A percentile compares a stretch with the other conserved stretches of the same genome.
phyloP scores from a whole-genome alignment of 1,140 invertebrate genomes.

The Penaeus indicus region DNA sequence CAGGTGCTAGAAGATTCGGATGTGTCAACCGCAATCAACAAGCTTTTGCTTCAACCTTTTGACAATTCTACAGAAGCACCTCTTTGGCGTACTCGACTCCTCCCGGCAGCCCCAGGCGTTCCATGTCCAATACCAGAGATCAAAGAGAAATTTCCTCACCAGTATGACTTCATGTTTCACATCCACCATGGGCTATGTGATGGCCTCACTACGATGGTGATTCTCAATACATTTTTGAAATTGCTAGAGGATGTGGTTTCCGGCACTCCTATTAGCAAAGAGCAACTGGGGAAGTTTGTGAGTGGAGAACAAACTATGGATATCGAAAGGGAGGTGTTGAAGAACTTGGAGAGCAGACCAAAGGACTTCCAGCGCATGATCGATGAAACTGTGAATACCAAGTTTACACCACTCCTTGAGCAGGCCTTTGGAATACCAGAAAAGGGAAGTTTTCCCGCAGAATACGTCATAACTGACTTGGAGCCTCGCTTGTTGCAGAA shows the following conservation, averaged over 20 bases:
- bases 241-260: not conserved
- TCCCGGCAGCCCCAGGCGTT: not conserved
- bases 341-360: constrained; percentile 19
- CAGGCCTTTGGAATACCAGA: constrained; percentile 13
- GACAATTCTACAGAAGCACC: not conserved
- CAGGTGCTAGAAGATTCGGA: no score
- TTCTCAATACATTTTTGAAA: not conserved
- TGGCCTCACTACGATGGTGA: not conserved
- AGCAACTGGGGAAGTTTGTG: not conserved
- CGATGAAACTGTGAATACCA: not conserved
- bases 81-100: not conserved
- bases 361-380: not conserved
- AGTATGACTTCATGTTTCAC: not conserved
- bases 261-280: not conserved
- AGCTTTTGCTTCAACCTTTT: no score
- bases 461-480: not conserved
- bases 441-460: not conserved
- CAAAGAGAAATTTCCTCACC: constrained; percentile 4
- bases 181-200: not conserved
- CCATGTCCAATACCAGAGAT: not conserved
- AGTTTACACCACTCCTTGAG: not conserved
- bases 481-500: not conserved
- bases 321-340: not conserved
- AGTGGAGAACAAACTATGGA: not conserved
- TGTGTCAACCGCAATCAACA: no score